Percentiles rank a stretch among this genome's conserved stretches.
Evolutionary conservation across 2,888 invertebrate genomes (phyloP).

Genomic region (Chymomyza amoena): DNA sequence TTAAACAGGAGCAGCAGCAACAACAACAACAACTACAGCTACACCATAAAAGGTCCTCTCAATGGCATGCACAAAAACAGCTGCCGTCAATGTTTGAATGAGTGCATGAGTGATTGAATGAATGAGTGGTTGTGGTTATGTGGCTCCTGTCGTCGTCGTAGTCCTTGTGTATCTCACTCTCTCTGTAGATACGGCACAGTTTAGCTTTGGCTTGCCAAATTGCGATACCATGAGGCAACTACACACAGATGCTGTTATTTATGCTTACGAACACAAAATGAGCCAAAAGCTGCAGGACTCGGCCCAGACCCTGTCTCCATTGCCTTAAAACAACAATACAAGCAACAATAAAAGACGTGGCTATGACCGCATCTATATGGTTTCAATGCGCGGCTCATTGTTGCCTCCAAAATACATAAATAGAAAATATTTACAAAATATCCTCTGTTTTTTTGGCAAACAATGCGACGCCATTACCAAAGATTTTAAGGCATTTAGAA

Average conservation of each 20-base stretch:
- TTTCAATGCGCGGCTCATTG: conserved; percentile 24
- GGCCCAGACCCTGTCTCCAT: conserved; percentile 33
- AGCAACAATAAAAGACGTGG: neutral
- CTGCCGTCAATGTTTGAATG: conserved; percentile 65
- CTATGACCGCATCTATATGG: neutral
- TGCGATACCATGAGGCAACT: conserved; percentile 34
- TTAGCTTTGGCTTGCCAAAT: conserved; percentile 43
- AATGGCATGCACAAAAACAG: conserved; percentile 33
- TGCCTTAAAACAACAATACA: conserved; percentile 38
- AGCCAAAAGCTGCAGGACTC: conserved; percentile 58
- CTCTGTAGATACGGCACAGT: neutral
- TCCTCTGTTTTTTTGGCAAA: conserved; percentile 45
- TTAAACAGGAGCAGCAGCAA: conserved; percentile 24
- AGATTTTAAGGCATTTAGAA: neutral
- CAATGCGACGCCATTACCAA: conserved; percentile 56
- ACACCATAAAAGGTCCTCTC: conserved; percentile 24
- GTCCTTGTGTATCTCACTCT: neutral
- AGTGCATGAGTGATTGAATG: conserved; percentile 62
- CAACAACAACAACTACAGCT: conserved; percentile 11
- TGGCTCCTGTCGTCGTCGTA: neutral
- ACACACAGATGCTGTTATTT: conserved; percentile 46
- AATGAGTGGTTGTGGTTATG: conserved; percentile 25
- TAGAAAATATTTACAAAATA: conserved; percentile 64
- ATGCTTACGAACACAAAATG: conserved; percentile 56
- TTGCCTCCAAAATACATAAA: conserved; percentile 47